Evolutionary conservation across 1,140 invertebrate genomes (phyloP).

Genomic region (Achatina immaculata): DNA sequence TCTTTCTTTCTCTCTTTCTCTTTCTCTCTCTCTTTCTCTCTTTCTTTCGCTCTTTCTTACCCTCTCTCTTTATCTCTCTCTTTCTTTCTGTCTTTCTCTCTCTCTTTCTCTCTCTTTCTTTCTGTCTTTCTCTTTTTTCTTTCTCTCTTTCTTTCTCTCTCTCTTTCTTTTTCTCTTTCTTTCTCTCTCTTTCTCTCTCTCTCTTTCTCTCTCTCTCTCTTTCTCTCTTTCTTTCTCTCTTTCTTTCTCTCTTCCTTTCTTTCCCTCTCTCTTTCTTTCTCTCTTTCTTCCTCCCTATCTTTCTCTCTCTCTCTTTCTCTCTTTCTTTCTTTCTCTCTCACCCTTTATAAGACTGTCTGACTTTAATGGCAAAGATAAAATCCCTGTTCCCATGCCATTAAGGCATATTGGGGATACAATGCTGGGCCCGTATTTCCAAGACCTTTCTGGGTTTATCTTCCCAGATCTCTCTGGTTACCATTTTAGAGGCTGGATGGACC

Average conservation of each 20-base stretch:
- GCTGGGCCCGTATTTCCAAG: too few relatives aligned
- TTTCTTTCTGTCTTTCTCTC: background rate
- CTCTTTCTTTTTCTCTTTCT: background rate
- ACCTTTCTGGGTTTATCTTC: too few relatives aligned
- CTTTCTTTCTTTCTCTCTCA: constrained; percentile 6
- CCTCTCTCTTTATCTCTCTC: background rate
- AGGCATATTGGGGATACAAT: too few relatives aligned
- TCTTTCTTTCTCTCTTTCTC: constrained; percentile 6
- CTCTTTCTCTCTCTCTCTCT: background rate
- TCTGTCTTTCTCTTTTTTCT: background rate
- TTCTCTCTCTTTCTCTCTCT: background rate
- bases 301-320: constrained; percentile 2
- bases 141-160: background rate
- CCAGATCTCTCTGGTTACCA: too few relatives aligned
- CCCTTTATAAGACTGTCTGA: too few relatives aligned
- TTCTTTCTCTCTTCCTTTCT: constrained; percentile 5
- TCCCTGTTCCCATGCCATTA: too few relatives aligned
- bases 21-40: constrained; percentile 10
- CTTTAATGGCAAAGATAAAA: too few relatives aligned
- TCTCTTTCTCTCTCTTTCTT: too few relatives aligned
- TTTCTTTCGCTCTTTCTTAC: background rate
- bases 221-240: background rate
- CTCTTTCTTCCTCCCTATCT: constrained; percentile 2
- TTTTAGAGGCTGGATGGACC: too few relatives aligned
- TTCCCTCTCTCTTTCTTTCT: background rate